Percentiles rank a stretch among this genome's conserved stretches.
Conservation (phyloP, 2,888 invertebrate genomes). For the Taphrorychus bicolor region DNA sequence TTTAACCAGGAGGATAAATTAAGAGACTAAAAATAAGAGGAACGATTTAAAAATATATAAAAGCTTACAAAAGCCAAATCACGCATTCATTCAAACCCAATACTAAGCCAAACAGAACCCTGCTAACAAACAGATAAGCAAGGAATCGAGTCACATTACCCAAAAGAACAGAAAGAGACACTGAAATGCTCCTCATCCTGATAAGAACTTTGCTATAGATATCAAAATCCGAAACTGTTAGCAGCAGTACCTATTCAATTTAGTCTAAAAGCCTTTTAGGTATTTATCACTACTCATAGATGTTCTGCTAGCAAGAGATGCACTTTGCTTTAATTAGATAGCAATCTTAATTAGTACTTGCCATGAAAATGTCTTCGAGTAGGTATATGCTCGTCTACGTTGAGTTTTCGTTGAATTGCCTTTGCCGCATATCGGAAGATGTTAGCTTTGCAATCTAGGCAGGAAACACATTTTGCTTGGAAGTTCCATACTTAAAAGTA, state of each 20-base stretch:
- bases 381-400: neutral
- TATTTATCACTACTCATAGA: neutral
- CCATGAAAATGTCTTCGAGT: neutral
- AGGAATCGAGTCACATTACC: neutral
- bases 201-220: neutral
- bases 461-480: no score
- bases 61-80: neutral
- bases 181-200: neutral
- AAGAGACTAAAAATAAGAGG: neutral
- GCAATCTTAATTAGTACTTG: conserved; percentile 1
- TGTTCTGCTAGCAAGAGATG: neutral
- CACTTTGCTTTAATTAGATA: neutral
- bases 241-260: conserved; percentile 8
- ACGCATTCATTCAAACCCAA: neutral
- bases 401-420: neutral
- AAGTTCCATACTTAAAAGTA: no score
- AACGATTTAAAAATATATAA: neutral
- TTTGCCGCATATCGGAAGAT: neutral
- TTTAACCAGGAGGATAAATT: neutral
- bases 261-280: conserved; percentile 2
- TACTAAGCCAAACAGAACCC: neutral
- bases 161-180: neutral
- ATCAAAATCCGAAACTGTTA: neutral
- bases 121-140: neutral
- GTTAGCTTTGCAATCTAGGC: neutral